Base-by-base conservation (phyloP, 2,888 invertebrate species). In the Chalcosyrphus nemorum region DNA sequence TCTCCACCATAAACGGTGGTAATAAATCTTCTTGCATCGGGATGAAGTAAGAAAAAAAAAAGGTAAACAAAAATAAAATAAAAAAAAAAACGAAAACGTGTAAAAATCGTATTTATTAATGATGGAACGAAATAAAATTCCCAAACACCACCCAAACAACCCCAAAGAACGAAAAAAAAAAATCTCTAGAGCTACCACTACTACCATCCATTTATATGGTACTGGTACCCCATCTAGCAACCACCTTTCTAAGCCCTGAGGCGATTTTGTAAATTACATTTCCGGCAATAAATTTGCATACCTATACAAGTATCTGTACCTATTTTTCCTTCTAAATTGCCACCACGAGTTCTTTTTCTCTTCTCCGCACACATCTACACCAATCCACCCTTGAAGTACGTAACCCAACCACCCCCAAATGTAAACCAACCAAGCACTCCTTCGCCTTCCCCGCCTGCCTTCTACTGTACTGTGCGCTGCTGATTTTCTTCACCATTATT, bases 271-370 rank as follows among this genome's bases (percentile, higher is more conserved):
- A 90, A 90, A 91, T 90, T 91, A 91, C 90, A 90, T 90, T 90
- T 90, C 91, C 90, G 90, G 90, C 90, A 89, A 91, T 90, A 90
- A 90, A 90, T 91, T 90, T 91, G 90, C 90, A 90, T 91, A 90
- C 89, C 89, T 89, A 88, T 90, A 89, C 89, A 89, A 88, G 75
- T 65, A 59, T 65, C 15, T 74, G 52, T 80, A 63, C n/a, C 45
- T 74, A 56, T 74, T 63, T 68, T 78, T 89, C 88, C 88, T 88
- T 89, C 89, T 90, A 89, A 89, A 90, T 90, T 90, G 91, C 90
- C 90, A 80, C 74, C 80, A 84, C 70, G 27, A 66, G 65, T 57
- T 84, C 80, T 75, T 74, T 57, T 75, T 68, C 80, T 75, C 43
- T 57, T 56, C n/a, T 35, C n/a, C n/a, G n/a, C n/a, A n/a, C 32